Conservation (phyloP, 2,113 vertebrate genomes). For the Cairina moschata region DNA sequence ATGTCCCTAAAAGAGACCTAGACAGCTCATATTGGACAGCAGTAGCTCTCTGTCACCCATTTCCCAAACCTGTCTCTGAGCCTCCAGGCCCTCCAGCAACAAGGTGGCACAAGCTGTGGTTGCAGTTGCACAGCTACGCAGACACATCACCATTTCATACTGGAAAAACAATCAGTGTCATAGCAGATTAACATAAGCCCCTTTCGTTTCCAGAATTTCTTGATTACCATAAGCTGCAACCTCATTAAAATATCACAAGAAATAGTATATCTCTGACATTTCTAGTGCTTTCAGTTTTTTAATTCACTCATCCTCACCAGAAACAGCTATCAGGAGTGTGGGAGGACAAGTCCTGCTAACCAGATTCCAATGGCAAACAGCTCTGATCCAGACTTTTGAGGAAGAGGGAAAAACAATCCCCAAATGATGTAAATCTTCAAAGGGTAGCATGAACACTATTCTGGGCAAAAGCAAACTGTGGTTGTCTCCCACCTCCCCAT, state of each 20-base stretch:
- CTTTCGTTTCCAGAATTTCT: constrained; percentile 45
- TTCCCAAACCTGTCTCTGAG: background rate
- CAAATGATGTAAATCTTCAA: constrained; percentile 44
- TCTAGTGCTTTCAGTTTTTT: background rate
- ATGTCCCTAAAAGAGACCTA: background rate
- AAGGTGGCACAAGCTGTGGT: background rate
- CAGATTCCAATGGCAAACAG: constrained; percentile 51
- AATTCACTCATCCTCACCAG: background rate
- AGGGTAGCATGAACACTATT: background rate
- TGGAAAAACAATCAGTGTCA: constrained; percentile 37
- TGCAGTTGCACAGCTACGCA: background rate
- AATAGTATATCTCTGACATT: constrained; percentile 42
- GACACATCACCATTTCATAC: background rate
- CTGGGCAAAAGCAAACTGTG: background rate
- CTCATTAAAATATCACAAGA: constrained; percentile 53
- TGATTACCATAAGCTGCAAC: constrained; percentile 59
- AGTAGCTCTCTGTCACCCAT: background rate
- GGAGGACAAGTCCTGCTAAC: constrained; percentile 43
- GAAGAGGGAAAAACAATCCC: background rate
- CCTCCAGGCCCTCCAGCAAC: background rate
- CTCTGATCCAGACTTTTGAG: constrained; percentile 21
- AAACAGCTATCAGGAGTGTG: constrained; percentile 14
- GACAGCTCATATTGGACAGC: background rate
- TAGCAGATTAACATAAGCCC: constrained; percentile 43
- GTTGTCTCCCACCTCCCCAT: no score